Evolutionary conservation across 1,140 invertebrate species (phyloP).

Genomic region (Rhagoletis pomonella): DNA sequence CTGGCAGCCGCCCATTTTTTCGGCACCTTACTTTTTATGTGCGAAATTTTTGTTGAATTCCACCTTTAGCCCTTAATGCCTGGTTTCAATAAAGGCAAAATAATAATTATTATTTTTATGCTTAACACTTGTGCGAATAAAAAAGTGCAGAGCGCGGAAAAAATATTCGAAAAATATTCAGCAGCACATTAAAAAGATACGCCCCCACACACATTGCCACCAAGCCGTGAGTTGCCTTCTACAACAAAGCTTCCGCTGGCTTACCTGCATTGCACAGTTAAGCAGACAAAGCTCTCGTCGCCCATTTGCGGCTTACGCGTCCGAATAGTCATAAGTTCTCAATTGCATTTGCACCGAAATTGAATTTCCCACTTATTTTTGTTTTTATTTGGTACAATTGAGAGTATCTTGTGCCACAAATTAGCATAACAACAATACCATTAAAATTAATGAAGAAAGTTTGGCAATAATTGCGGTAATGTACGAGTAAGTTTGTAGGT

Average conservation of each 20-base stretch:
- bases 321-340: neutral
- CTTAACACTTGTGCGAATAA: constrained; percentile 57
- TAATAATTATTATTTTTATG: constrained; percentile 72
- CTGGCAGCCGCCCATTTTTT: neutral
- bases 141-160: neutral
- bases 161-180: neutral
- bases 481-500: neutral
- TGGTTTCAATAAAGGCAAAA: constrained; percentile 64
- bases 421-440: constrained; percentile 49
- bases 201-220: neutral
- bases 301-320: neutral
- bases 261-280: neutral
- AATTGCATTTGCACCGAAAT: constrained; percentile 44
- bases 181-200: constrained; percentile 42
- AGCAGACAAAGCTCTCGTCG: neutral
- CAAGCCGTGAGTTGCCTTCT: neutral
- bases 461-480: constrained; percentile 47
- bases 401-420: constrained; percentile 6
- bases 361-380: constrained; percentile 16
- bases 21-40: neutral
- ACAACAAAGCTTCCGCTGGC: neutral
- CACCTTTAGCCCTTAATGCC: constrained; percentile 10
- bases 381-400: neutral
- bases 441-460: constrained; percentile 51
- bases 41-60: constrained; percentile 29